Conservation (phyloP, 2,888 invertebrate genomes). For the Mythimna ferrago region DNA sequence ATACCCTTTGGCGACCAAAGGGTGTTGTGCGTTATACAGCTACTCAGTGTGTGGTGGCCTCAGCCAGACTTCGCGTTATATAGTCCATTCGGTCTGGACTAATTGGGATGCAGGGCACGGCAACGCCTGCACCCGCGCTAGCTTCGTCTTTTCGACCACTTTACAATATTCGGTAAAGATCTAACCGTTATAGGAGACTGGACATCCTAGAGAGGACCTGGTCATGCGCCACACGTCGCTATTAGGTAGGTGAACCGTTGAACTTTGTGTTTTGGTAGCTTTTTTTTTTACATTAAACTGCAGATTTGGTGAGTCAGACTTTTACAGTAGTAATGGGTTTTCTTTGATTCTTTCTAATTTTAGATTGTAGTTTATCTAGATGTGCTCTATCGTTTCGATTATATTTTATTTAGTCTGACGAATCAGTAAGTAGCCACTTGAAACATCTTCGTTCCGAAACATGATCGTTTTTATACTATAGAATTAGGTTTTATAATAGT, state of each 20-base stretch:
- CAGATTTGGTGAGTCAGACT: constrained; percentile 55
- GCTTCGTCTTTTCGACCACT: constrained; percentile 67
- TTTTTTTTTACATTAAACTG: constrained; percentile 68
- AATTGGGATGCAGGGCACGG: constrained; percentile 85
- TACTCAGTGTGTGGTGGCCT: constrained; percentile 76
- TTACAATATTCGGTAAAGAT: constrained; percentile 80
- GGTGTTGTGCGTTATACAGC: constrained; percentile 76
- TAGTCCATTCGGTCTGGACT: constrained; percentile 81
- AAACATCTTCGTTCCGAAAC: too few species aligned
- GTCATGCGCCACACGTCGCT: constrained; percentile 79
- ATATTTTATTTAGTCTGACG: too few species aligned
- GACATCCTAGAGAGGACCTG: constrained; percentile 77
- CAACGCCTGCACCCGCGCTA: constrained; percentile 75
- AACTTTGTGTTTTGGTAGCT: constrained; percentile 74
- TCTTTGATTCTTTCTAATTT: not conserved
- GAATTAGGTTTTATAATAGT: not conserved
- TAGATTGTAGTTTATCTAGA: not conserved
- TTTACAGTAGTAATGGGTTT: constrained; percentile 47
- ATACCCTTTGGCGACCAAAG: constrained; percentile 69
- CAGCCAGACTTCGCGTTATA: constrained; percentile 79
- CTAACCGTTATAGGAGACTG: constrained; percentile 84
- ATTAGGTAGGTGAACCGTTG: constrained; percentile 75
- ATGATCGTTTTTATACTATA: too few species aligned
- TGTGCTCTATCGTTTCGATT: not conserved
- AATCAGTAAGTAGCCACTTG: too few species aligned